Conservation (phyloP, 2,113 vertebrate species). For the Hemiprocne comata region DNA sequence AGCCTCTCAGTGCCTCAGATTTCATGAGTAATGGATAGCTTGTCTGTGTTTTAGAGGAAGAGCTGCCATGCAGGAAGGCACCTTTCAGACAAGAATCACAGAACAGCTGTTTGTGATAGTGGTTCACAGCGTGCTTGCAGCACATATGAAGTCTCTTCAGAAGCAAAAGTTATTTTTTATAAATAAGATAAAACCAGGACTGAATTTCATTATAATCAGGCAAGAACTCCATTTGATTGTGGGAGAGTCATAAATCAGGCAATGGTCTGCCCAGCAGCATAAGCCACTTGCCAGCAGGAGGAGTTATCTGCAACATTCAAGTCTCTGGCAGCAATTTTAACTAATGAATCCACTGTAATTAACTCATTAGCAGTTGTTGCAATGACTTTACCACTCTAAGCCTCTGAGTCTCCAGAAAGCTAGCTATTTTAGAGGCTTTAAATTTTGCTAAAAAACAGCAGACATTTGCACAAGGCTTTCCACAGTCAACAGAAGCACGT, state of each 20-base stretch:
- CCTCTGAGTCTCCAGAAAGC: slow-evolving; percentile 29
- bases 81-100: background rate
- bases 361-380: slow-evolving; percentile 60
- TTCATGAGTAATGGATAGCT: background rate
- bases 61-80: background rate
- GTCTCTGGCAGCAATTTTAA: slow-evolving; percentile 49
- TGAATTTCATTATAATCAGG: background rate
- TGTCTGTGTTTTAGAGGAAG: background rate
- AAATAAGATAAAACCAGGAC: background rate
- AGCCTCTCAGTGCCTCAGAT: background rate
- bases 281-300: slow-evolving; percentile 41
- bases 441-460: slow-evolving; percentile 50
- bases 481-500: background rate
- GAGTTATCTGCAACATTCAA: slow-evolving; percentile 47
- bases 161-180: background rate
- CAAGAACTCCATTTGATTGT: background rate
- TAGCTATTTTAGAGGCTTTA: slow-evolving; percentile 13
- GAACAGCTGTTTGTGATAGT: background rate
- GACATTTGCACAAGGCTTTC: slow-evolving; percentile 16
- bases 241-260: slow-evolving; percentile 47
- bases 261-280: slow-evolving; percentile 28
- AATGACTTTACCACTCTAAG: slow-evolving; percentile 54
- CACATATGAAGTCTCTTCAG: background rate
- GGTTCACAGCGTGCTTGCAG: accelerated
- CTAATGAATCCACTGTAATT: slow-evolving; percentile 56